These are phyloP conservation scores for Chionoecetes opilio DNA, from an alignment of 1,140 invertebrate species.

Conservation along the genomic window DNA sequence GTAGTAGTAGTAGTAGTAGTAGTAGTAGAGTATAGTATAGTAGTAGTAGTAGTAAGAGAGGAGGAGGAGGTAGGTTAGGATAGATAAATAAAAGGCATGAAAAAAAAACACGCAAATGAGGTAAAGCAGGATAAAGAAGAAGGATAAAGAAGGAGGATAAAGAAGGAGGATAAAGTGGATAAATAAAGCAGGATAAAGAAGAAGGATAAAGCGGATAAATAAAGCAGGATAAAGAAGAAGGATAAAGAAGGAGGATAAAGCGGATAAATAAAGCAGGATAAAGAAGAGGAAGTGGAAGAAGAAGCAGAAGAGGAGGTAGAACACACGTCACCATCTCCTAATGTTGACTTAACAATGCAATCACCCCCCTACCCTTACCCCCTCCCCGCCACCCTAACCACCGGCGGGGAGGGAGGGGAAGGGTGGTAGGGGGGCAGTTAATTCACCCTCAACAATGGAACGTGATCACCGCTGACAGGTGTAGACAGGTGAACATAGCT, in stretches of 20 bases:
- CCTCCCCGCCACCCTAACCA: neutral
- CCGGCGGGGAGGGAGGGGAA: neutral
- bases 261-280: too few relatives aligned
- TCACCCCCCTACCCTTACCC: neutral
- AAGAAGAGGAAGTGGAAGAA: too few relatives aligned
- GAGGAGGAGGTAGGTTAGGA: neutral
- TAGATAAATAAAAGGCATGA: neutral
- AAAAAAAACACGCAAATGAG: neutral
- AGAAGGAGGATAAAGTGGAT: too few relatives aligned
- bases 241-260: too few relatives aligned
- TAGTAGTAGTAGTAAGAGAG: neutral
- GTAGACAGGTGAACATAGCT: slow-evolving; percentile 14
- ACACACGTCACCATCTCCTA: neutral
- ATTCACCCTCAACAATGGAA: neutral
- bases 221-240: too few relatives aligned
- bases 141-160: too few relatives aligned
- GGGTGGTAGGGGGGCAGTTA: neutral
- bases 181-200: too few relatives aligned
- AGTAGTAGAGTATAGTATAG: too few relatives aligned
- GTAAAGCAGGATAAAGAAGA: neutral
- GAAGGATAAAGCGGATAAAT: too few relatives aligned
- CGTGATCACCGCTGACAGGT: neutral
- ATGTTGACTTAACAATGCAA: neutral
- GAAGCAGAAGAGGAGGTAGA: neutral
- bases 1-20: too few relatives aligned